phyloP scores from a whole-genome alignment of 2,888 invertebrate species.

The Cryptocheilus praepositus region DNA sequence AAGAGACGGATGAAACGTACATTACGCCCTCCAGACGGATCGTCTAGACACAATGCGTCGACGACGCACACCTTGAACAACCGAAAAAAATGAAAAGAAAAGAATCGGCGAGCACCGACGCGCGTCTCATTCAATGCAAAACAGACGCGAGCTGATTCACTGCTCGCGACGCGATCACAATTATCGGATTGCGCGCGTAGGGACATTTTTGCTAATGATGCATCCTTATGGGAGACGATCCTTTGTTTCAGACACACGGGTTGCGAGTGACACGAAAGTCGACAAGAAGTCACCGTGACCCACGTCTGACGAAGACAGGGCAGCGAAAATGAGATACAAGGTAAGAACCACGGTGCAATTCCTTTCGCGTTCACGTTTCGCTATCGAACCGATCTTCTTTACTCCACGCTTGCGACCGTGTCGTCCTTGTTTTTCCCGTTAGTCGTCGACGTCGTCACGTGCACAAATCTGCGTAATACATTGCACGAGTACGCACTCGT shows the following conservation, averaged over 20 bases:
- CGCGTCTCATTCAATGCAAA: conserved; percentile 52
- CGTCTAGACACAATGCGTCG: too few relatives aligned
- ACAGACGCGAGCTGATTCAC: conserved; percentile 46
- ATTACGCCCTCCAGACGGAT: too few relatives aligned
- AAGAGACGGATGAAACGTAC: too few relatives aligned
- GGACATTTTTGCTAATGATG: conserved; percentile 25
- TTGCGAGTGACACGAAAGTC: conserved; percentile 10
- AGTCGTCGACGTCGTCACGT: neutral
- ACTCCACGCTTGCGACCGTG: neutral
- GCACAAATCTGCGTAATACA: conserved; percentile 36
- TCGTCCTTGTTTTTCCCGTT: conserved; percentile 10
- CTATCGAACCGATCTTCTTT: neutral
- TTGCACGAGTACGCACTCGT: conserved; percentile 15
- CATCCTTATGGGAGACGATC: conserved; percentile 28
- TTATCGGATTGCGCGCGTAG: conserved; percentile 32
- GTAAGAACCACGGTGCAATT: conserved; percentile 49
- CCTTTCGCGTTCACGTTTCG: too few relatives aligned
- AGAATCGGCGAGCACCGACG: too few relatives aligned
- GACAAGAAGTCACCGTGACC: neutral
- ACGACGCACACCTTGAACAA: too few relatives aligned
- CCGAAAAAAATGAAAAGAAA: conserved; percentile 14
- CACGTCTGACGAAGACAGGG: conserved; percentile 6
- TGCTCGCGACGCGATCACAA: conserved; percentile 32
- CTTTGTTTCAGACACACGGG: conserved; percentile 56
- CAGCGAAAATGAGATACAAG: conserved; percentile 66